These are phyloP conservation scores for Plodia interpunctella DNA, from an alignment of 1,140 invertebrate genomes.

Conservation along the genomic window DNA sequence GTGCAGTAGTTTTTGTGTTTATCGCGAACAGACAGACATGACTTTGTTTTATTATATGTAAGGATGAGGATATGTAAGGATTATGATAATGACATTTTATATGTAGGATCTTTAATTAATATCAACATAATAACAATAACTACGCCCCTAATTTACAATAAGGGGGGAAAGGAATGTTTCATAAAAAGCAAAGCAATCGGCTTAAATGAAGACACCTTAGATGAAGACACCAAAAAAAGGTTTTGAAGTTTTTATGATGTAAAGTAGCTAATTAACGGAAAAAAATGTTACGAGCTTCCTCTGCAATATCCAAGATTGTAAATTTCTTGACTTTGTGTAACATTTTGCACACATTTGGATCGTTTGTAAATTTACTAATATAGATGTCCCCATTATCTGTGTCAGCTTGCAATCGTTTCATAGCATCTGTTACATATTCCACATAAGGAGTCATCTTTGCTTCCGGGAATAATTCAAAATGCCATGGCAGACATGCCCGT, in stretches of 20 bases:
- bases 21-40: too few species aligned
- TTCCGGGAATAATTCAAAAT: conserved; percentile 49
- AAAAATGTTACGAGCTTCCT: conserved; percentile 40
- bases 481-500: conserved; percentile 61
- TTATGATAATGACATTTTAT: too few species aligned
- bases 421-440: conserved; percentile 35
- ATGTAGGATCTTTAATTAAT: too few species aligned
- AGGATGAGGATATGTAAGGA: too few species aligned
- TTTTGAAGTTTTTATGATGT: too few species aligned
- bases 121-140: neutral
- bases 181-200: too few species aligned
- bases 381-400: conserved; percentile 63
- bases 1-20: too few species aligned
- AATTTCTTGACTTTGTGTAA: conserved; percentile 62
- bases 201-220: neutral
- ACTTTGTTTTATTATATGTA: too few species aligned
- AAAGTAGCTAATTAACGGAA: conserved; percentile 16
- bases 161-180: too few species aligned
- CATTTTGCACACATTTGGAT: conserved; percentile 48
- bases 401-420: conserved; percentile 46
- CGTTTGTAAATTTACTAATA: conserved; percentile 48
- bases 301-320: conserved; percentile 38
- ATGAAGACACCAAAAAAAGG: neutral
- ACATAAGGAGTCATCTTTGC: conserved; percentile 38
- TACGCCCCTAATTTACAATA: too few species aligned